A percentile compares a stretch with the other conserved stretches of the same genome.
phyloP scores from a whole-genome alignment of 2,113 vertebrate genomes.

The Eubucco bourcierii region DNA sequence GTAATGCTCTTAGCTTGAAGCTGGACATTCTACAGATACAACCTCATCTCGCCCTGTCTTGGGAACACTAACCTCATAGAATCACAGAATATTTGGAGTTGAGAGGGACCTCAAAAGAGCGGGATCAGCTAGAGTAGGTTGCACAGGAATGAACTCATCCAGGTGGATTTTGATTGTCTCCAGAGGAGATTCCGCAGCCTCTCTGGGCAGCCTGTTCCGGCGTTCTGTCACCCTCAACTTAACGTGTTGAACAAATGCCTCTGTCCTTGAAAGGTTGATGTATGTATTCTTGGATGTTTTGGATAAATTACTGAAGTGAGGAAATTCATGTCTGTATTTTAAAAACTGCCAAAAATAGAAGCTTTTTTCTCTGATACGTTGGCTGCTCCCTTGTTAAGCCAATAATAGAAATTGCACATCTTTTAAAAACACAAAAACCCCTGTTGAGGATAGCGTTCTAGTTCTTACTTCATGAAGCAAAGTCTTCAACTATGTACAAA shows the following conservation, averaged over 20 bases:
- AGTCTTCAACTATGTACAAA: neutral
- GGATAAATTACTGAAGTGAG: neutral
- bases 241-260: neutral
- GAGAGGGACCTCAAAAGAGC: too few relatives aligned
- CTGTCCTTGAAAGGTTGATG: neutral
- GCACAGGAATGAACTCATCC: too few relatives aligned
- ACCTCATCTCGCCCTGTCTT: neutral
- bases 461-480: neutral
- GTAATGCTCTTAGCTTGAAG: neutral
- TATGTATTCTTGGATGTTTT: neutral
- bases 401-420: rapidly evolving
- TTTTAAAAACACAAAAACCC: neutral
- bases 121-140: too few relatives aligned
- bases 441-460: neutral
- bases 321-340: neutral
- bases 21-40: rapidly evolving
- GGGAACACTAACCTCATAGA: neutral
- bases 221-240: too few relatives aligned
- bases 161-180: too few relatives aligned
- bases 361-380: neutral
- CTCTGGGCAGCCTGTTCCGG: too few relatives aligned
- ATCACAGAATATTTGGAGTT: too few relatives aligned
- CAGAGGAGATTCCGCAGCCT: too few relatives aligned
- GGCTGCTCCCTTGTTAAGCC: neutral
- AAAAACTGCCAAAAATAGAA: neutral